These are phyloP conservation scores for Diachrysia chrysitis DNA, from an alignment of 2,888 invertebrate species.

Conservation along the genomic window DNA sequence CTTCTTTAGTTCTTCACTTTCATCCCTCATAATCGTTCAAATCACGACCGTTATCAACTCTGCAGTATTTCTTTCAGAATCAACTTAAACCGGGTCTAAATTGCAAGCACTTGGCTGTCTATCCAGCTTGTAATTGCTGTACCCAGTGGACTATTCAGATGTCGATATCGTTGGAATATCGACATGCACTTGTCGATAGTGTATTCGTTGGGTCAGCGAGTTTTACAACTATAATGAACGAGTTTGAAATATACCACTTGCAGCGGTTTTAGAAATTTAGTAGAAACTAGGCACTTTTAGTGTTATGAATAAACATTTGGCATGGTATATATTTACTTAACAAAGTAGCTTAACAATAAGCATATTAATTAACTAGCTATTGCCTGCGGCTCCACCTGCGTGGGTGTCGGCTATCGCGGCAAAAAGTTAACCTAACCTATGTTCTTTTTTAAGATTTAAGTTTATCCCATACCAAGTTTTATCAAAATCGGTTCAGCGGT, in stretches of 20 bases:
- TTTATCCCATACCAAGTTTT: too few relatives aligned
- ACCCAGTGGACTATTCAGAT: slow-evolving; percentile 12
- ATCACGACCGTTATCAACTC: neutral
- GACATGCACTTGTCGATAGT: slow-evolving; percentile 20
- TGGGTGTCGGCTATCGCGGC: too few relatives aligned
- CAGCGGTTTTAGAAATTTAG: neutral
- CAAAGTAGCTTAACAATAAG: too few relatives aligned
- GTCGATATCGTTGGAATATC: slow-evolving; percentile 19
- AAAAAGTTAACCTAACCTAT: too few relatives aligned
- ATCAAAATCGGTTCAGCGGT: too few relatives aligned
- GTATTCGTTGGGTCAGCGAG: slow-evolving; percentile 27
- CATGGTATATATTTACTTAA: neutral
- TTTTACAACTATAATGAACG: slow-evolving; percentile 7
- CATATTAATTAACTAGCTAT: too few relatives aligned
- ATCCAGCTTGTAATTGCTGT: slow-evolving; percentile 20
- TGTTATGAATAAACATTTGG: neutral
- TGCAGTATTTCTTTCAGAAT: neutral
- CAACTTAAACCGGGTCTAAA: neutral
- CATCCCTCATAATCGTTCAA: too few relatives aligned
- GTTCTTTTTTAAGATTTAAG: too few relatives aligned
- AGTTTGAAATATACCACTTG: neutral
- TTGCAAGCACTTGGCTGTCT: slow-evolving; percentile 18
- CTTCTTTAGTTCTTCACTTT: too few relatives aligned
- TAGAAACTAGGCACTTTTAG: neutral
- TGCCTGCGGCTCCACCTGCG: too few relatives aligned